Evolutionary conservation across 2,797 vertebrate species (phyloP), one percentile per base, ranked within the genome.

Genomic region (Ctenochaetus hawaiiensis): DNA sequence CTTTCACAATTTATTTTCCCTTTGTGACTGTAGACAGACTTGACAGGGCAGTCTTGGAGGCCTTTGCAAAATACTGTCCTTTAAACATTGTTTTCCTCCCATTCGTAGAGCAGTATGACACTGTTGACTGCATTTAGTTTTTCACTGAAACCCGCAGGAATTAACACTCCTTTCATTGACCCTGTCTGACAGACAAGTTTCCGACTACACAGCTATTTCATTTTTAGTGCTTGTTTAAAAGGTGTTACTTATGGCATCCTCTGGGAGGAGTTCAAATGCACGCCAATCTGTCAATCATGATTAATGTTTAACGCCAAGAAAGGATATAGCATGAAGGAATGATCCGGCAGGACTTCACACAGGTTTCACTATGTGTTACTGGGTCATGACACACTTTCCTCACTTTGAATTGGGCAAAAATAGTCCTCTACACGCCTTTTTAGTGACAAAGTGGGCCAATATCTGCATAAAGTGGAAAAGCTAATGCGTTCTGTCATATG

Each of bases 301-400:
- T 87, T 89, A 78, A 91, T 89, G 84, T 89, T 83, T 57, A 77
- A 89, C 41, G 69, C 63, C 77, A 81, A 62, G 64, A 82, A 85
- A 83, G 74, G 79, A 79, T 83, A 78, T 66, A 87, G 83, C 74
- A 68, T 65, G 60, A 82, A 78, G 85, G 88, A 88, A 45, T 16
- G 51, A 87, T 88, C 79, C 81, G 68, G 89, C 89, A 91, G 86
- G 91, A 91, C 88, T 88, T 91, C 91, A 93, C 86, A 87, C 88
- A 87, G 87, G 91, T 92, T 92, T 91, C 30, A 52, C 85, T 83
- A 77, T 72, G 80, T 92, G 91, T 86, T 94, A 93, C 90, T 94
- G 77, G 94, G 93, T 93, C 92, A 91, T 91, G 91, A 89, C 93
- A 93, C 88, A 94, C 93, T 94, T 93, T 89, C 73, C 81, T 78